These are phyloP conservation scores for Euclidia mi DNA, from an alignment of 2,888 invertebrate genomes.

Conservation along the genomic window DNA sequence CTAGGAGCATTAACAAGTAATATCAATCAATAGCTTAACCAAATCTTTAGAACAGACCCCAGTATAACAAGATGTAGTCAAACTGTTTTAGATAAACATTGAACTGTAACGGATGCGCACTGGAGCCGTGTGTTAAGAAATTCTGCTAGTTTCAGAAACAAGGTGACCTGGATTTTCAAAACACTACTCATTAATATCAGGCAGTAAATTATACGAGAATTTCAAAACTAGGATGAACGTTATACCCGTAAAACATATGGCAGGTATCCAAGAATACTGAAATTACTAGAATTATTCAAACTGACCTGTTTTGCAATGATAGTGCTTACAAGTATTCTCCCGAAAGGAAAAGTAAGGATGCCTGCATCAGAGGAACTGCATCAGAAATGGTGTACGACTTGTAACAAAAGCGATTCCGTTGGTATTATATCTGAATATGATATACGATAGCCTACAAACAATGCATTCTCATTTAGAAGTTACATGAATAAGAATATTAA, in stretches of 20 bases:
- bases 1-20: too few species aligned
- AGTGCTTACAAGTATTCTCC: not conserved
- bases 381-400: too few species aligned
- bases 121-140: not conserved
- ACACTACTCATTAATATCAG: slow-evolving; percentile 19
- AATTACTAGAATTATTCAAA: slow-evolving; percentile 30
- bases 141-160: slow-evolving; percentile 4
- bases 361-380: too few species aligned
- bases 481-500: too few species aligned
- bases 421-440: too few species aligned
- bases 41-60: too few species aligned
- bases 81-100: slow-evolving; percentile 11
- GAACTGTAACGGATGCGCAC: not conserved
- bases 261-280: slow-evolving; percentile 44
- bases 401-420: too few species aligned
- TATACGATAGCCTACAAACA: too few species aligned
- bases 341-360: too few species aligned
- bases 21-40: too few species aligned
- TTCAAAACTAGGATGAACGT: slow-evolving; percentile 39
- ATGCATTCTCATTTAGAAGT: too few species aligned
- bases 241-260: slow-evolving; percentile 31
- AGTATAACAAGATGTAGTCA: not conserved
- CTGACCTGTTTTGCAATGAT: slow-evolving; percentile 35
- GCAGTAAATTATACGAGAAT: slow-evolving; percentile 16
- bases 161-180: slow-evolving; percentile 37